Base-by-base conservation (phyloP, 2,113 vertebrate species). In the Cyanoliseus patagonus region DNA sequence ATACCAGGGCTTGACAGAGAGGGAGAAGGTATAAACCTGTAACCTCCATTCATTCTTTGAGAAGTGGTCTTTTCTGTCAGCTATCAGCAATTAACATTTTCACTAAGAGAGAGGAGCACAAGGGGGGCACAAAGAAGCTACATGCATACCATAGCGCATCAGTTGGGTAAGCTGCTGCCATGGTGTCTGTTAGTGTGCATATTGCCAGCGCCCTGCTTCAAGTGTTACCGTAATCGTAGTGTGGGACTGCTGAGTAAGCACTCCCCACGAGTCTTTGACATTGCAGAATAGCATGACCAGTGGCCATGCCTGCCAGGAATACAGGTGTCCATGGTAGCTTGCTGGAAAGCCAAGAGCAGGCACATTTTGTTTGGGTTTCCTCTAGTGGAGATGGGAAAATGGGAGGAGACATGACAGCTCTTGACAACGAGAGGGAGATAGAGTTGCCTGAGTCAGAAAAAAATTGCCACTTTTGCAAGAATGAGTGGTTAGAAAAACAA, bases 401-500 rank as follows among this genome's bases (percentile, higher is more conserved):
- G 28, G 70, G 16, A 90, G 49, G 46, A 78, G 78, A 78, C 31
- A 15, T 63, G 49, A 35, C 31, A 68, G 44, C 20, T 73, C 49
- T 62, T 88, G 83, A 51, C 46, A 69, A 31, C 42, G 37, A 73
- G 57, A 64, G 19, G 7, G 35, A 83, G 83, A 74, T 19, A 47
- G 66, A 86, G 57, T 62, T 80, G 67, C 55, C 42, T 44, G 11
- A 6, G 4, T 62, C 35, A 66, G n/a, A 83, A 49, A 70, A 83
- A 93, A 93, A 88, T 22, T 82, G 12, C 68, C 61, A 55, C 61
- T 85, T 91, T 78, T 81, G 72, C 83, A 76, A 63, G 91, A 95
- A 90, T 46, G 68, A 94, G 83, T 88, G 66, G 53, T 76, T 87
- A 90, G 59, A n/a, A 95, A 95, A 95, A 94, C 68, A 94, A 94